Conservation (phyloP, 2,888 invertebrate genomes). For the Epinotia brunnichana region DNA sequence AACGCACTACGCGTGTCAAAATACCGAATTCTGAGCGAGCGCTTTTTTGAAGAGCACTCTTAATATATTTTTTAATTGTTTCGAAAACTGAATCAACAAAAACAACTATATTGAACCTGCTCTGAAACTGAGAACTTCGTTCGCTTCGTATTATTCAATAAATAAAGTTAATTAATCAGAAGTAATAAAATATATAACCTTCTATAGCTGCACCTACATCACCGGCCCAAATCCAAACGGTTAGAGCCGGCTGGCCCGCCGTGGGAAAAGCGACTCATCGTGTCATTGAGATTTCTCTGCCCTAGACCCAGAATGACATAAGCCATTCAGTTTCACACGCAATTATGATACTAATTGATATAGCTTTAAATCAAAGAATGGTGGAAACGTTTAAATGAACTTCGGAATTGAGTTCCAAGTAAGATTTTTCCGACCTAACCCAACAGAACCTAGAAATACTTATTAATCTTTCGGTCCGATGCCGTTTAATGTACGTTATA, state of each 20-base stretch:
- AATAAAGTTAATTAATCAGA: no score
- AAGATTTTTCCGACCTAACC: conserved; percentile 46
- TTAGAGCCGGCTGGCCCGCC: conserved; percentile 32
- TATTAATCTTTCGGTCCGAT: not conserved
- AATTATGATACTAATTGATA: not conserved
- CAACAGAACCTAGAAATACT: conserved; percentile 39
- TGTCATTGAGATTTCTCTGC: conserved; percentile 44
- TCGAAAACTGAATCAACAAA: no score
- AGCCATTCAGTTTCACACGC: not conserved
- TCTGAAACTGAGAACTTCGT: no score
- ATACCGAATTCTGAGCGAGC: no score
- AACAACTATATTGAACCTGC: no score
- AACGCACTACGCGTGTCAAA: no score
- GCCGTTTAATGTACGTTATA: not conserved
- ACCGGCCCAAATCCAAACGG: conserved; percentile 16
- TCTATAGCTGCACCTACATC: conserved; percentile 24
- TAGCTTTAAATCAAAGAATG: not conserved
- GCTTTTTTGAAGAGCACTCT: no score
- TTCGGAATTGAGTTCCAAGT: not conserved
- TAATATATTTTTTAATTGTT: no score
- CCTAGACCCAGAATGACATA: not conserved
- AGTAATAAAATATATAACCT: not conserved
- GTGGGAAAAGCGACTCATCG: conserved; percentile 53
- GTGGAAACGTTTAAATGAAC: not conserved
- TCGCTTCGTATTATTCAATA: no score